These are phyloP conservation scores for Nomada lathburiana DNA, from an alignment of 2,888 invertebrate genomes.

Conservation along the genomic window DNA sequence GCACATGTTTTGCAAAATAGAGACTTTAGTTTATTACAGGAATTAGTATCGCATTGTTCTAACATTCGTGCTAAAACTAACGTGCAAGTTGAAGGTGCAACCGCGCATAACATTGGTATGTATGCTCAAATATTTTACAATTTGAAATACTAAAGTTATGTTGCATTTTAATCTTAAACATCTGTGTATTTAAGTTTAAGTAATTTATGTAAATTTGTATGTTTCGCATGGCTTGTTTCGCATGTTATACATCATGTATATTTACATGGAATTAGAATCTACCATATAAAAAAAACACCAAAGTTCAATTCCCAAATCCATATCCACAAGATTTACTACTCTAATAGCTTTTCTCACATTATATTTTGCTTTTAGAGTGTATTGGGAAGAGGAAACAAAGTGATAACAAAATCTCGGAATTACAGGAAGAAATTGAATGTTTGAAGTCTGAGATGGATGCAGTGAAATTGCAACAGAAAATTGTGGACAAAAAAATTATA, in stretches of 20 bases:
- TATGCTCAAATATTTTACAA: conserved; percentile 1
- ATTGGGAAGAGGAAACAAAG: conserved; percentile 44
- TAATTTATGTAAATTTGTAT: not conserved
- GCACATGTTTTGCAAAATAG: conserved; percentile 64
- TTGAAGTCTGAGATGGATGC: conserved; percentile 60
- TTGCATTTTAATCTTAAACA: not conserved
- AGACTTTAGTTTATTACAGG: conserved; percentile 60
- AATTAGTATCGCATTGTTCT: conserved; percentile 48
- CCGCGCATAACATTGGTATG: conserved; percentile 61
- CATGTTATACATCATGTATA: not conserved
- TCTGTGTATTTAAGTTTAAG: conserved; percentile 8
- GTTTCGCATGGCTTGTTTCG: not conserved
- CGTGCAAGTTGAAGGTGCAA: conserved; percentile 42
- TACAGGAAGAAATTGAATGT: conserved; percentile 60
- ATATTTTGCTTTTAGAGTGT: conserved; percentile 54
- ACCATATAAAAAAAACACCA: not conserved
- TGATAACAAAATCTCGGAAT: conserved; percentile 49
- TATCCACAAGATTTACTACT: not conserved
- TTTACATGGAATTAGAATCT: not conserved
- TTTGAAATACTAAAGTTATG: not conserved
- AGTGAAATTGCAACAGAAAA: conserved; percentile 69
- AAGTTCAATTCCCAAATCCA: not conserved
- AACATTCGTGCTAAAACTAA: conserved; percentile 51
- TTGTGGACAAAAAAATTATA: conserved; percentile 73
- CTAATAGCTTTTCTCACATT: not conserved